Percentiles rank a stretch among this genome's conserved stretches.
phyloP scores from a whole-genome alignment of 2,888 invertebrate genomes.

The Epicampocera succincta region DNA sequence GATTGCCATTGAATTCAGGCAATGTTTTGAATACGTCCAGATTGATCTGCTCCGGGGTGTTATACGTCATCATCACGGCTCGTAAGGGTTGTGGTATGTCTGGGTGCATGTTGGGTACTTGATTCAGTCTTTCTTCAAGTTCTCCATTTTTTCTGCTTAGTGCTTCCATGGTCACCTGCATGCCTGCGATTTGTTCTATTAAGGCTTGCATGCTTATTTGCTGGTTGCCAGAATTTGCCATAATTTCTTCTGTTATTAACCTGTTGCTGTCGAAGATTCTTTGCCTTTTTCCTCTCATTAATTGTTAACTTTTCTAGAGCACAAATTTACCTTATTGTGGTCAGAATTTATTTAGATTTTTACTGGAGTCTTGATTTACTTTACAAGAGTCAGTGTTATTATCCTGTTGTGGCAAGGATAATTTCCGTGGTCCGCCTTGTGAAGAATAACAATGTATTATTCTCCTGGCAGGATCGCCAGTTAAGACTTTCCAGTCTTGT shows the following conservation, averaged over 20 bases:
- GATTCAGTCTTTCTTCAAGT: not conserved
- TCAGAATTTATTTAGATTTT: not conserved
- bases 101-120: not conserved
- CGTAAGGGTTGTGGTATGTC: not conserved
- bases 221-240: not conserved
- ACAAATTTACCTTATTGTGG: slow-evolving; percentile 4
- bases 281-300: not conserved
- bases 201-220: not conserved
- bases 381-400: slow-evolving; percentile 2
- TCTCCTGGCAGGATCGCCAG: too few relatives aligned
- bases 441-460: too few relatives aligned
- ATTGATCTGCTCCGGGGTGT: not conserved
- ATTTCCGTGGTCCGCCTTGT: too few relatives aligned
- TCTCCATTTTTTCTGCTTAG: not conserved
- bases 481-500: too few relatives aligned
- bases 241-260: not conserved
- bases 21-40: not conserved
- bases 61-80: not conserved
- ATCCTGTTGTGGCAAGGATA: not conserved
- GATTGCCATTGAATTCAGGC: not conserved
- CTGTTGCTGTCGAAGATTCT: not conserved
- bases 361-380: not conserved
- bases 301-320: not conserved
- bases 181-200: not conserved
- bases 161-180: not conserved